A percentile compares a stretch with the other conserved stretches of the same genome.
Conservation (phyloP, 2,888 invertebrate genomes). For the Rhamnusium bicolor region DNA sequence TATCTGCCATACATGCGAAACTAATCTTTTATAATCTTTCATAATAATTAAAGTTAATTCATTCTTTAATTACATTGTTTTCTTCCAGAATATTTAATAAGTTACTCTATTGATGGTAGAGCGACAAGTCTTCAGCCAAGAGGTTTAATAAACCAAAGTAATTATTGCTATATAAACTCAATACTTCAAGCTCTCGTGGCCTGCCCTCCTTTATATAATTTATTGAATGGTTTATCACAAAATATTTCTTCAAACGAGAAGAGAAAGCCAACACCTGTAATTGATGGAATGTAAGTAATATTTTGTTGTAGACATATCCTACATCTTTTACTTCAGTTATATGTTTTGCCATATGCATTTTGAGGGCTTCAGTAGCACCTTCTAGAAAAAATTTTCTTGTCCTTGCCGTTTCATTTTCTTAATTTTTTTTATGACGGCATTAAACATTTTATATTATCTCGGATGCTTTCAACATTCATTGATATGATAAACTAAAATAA, state of each 20-base stretch:
- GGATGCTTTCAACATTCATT: too few relatives aligned
- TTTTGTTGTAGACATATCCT: too few relatives aligned
- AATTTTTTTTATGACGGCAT: too few relatives aligned
- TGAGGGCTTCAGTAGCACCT: too few relatives aligned
- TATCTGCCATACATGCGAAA: too few relatives aligned
- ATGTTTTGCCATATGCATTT: too few relatives aligned
- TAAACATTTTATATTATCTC: too few relatives aligned
- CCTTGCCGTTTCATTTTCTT: neutral
- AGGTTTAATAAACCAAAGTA: conserved; percentile 93
- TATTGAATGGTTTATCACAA: conserved; percentile 85
- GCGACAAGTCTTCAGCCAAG: conserved; percentile 88
- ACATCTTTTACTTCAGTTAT: too few relatives aligned
- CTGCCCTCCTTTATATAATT: conserved; percentile 95
- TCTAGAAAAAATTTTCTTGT: too few relatives aligned
- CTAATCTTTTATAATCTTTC: too few relatives aligned
- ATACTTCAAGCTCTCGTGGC: conserved; percentile 94
- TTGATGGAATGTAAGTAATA: conserved; percentile 95
- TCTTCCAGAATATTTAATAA: conserved; percentile 81
- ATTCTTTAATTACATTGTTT: neutral
- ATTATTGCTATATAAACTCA: conserved; percentile 97
- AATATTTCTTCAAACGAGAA: conserved; percentile 73
- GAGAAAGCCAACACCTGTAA: conserved; percentile 82
- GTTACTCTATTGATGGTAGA: conserved; percentile 84
- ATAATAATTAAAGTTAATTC: too few relatives aligned
- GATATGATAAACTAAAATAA: too few relatives aligned